A percentile compares a stretch with the other conserved stretches of the same genome.
Evolutionary conservation across 2,797 vertebrate species (phyloP).

Genomic region (Catostomus latipinnis): DNA sequence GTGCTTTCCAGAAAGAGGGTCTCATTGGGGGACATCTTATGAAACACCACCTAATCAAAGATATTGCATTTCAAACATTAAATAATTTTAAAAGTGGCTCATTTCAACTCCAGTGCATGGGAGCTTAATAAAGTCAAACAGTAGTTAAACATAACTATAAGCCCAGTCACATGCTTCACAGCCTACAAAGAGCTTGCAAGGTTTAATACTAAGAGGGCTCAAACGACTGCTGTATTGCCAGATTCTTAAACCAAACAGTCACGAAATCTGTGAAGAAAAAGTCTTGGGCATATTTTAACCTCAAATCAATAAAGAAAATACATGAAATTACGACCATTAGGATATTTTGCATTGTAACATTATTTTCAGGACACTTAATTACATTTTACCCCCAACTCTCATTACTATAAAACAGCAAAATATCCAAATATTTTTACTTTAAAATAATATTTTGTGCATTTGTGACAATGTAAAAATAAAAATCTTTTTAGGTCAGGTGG

Average conservation of each 20-base stretch:
- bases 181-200: conserved; percentile 36
- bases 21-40: conserved; percentile 99
- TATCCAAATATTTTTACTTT: too few relatives aligned
- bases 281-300: too few relatives aligned
- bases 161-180: conserved; percentile 69
- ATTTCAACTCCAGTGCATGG: background rate
- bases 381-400: too few relatives aligned
- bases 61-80: background rate
- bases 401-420: too few relatives aligned
- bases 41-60: conserved; percentile 92
- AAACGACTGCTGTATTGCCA: background rate
- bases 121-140: background rate
- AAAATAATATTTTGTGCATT: too few relatives aligned
- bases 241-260: background rate
- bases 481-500: too few relatives aligned
- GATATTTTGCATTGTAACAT: too few relatives aligned
- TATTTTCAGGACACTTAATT: too few relatives aligned
- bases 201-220: background rate
- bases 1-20: conserved; percentile 98
- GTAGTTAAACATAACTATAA: conserved; percentile 42
- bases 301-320: too few relatives aligned
- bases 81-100: background rate
- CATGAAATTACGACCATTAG: too few relatives aligned
- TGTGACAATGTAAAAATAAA: too few relatives aligned
- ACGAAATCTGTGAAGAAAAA: too few relatives aligned